Evolutionary conservation across 2,888 invertebrate species (phyloP), one percentile per base, ranked within the genome.

Genomic region (Scaptomyza parva): DNA sequence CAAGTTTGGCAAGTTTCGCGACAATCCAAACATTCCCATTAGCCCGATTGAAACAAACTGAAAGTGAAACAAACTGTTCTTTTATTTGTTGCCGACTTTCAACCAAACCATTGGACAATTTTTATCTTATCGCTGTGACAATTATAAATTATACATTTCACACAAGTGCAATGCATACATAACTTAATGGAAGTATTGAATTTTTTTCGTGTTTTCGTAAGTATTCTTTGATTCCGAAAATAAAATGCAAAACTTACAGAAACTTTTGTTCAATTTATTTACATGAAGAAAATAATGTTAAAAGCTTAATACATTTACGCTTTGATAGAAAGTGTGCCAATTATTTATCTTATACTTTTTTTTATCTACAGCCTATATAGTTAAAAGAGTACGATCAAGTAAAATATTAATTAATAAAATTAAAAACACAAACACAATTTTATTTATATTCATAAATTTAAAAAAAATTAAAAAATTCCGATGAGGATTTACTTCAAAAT

Each of bases 51-150:
- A 79, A 71, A 67, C 83, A 39, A 61, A 85, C 73, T 85, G 79
- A 66, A 48, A 73, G 12, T 64, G 74, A 62, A 83, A 79, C 74
- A 71, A 63, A 66, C 39, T 53, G 63, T 45, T 65, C 17, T 22
- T 14, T 8, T 17, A 24, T 45, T 52, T 43, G 57, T 45, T 28
- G 7, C 35, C 5, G 30, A 48, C 22, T 48, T 14, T 17, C 11
- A 14, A 22, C 20, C 48, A 48, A 33, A 47, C 41, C 35, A 43
- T 37, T 68, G 72, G 60, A 44, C 62, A 58, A 51, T 43, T 66
- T 55, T 81, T 83, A 81, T 81, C 86, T 81, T 76, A 81, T 81
- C 81, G 64, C 55, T 50, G 52, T 67, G 58, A 67, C 73, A 86
- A 69, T 63, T 73, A 60, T 66, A 69, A 70, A 66, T 59, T 57